Conservation (phyloP, 1,140 invertebrate genomes). For the Drosophila lowei region DNA sequence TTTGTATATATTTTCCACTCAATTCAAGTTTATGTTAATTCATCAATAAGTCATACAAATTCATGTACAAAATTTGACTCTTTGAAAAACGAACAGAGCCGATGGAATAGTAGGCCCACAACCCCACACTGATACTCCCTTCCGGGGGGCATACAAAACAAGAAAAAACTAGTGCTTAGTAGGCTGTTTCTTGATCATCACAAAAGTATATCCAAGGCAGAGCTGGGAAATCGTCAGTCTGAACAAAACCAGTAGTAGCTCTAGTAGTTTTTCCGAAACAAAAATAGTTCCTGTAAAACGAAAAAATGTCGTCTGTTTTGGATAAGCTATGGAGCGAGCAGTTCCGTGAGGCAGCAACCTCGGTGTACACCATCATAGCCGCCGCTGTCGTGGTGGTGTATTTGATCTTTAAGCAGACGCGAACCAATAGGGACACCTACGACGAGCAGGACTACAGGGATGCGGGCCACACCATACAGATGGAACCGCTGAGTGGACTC, state of each 20-base stretch:
- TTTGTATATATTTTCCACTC: no score
- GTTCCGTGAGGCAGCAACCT: constrained; percentile 33
- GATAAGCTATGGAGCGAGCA: constrained; percentile 20
- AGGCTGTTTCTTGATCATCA: background rate
- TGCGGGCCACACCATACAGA: constrained; percentile 3
- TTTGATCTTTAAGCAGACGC: constrained; percentile 11
- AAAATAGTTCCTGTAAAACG: background rate
- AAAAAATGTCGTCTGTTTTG: constrained; percentile 26
- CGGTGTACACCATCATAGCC: constrained; percentile 25
- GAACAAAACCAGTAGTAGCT: no score
- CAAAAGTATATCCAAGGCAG: background rate
- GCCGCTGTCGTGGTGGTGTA: constrained; percentile 33
- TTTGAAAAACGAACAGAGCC: no score
- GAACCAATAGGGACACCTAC: constrained; percentile 30
- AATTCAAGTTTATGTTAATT: no score
- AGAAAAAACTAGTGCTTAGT: background rate
- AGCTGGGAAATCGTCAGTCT: no score
- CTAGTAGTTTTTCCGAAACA: background rate
- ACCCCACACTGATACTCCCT: no score
- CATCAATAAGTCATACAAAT: no score
- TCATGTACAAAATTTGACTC: no score
- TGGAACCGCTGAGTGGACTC: constrained; percentile 14
- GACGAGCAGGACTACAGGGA: constrained; percentile 54
- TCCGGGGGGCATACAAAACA: no score
- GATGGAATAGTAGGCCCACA: no score